phyloP scores from a whole-genome alignment of 2,113 vertebrate genomes.

The Triplophysa siluroides region DNA sequence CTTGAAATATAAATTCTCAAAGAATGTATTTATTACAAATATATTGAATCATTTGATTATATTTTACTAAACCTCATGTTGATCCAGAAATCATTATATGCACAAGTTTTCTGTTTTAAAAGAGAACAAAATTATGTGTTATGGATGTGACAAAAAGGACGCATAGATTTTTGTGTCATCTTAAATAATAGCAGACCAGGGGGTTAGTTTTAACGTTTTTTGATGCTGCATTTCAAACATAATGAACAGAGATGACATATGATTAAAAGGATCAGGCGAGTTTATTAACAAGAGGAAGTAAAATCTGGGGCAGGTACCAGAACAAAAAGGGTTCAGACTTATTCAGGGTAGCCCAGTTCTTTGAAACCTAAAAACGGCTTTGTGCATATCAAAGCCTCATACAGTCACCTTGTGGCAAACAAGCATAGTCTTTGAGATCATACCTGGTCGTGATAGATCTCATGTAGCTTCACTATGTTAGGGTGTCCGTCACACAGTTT shows the following conservation, averaged over 20 bases:
- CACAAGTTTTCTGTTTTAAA: too few species aligned
- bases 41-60: too few species aligned
- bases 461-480: conserved; percentile 94
- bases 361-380: background rate
- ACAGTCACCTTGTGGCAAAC: too few species aligned
- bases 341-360: conserved; percentile 1
- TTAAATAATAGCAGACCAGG: background rate
- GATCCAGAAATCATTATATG: too few species aligned
- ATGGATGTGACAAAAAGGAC: too few species aligned
- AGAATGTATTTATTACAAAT: too few species aligned
- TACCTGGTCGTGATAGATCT: conserved; percentile 97
- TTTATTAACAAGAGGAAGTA: background rate
- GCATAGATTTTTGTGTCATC: background rate
- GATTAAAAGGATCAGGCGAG: background rate
- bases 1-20: too few species aligned
- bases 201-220: conserved; percentile 1
- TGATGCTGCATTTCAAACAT: background rate
- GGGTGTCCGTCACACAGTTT: conserved; percentile 96
- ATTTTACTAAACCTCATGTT: too few species aligned
- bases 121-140: too few species aligned
- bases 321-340: conserved; percentile 24
- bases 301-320: conserved; percentile 45
- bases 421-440: background rate
- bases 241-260: background rate
- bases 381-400: too few species aligned